Evolutionary conservation across 2,113 vertebrate species (phyloP).

Genomic region (Tupaia tana): DNA sequence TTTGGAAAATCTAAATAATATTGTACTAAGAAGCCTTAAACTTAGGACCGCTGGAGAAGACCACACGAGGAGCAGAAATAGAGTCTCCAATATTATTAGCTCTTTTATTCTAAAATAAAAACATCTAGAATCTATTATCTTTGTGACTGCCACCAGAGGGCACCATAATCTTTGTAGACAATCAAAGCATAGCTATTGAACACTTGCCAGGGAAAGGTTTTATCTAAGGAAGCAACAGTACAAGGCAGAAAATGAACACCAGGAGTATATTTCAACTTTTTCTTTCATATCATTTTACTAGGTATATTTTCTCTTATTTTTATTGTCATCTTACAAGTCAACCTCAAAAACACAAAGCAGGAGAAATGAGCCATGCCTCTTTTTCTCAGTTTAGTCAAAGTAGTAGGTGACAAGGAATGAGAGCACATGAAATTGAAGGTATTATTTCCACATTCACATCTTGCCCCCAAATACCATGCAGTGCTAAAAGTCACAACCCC

Average conservation of each 20-base stretch:
- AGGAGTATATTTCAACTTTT: not conserved
- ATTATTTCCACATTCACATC: not conserved
- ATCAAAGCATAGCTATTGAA: not conserved
- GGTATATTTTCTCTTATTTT: constrained; percentile 47
- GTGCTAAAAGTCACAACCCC: constrained; percentile 4
- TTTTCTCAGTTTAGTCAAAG: not conserved
- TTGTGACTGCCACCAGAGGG: constrained; percentile 67
- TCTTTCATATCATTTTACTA: constrained; percentile 48
- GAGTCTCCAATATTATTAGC: not conserved
- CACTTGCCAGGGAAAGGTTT: not conserved
- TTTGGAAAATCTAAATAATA: constrained; percentile 4
- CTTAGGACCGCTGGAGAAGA: not conserved
- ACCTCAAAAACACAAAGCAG: not conserved
- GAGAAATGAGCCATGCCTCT: constrained; percentile 49
- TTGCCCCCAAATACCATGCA: constrained; percentile 60
- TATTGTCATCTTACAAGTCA: constrained; percentile 62
- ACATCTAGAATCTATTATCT: not conserved
- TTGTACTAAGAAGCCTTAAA: not conserved
- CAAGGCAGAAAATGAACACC: constrained; percentile 38
- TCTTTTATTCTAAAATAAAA: constrained; percentile 18
- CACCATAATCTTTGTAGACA: constrained; percentile 50
- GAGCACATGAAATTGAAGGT: not conserved
- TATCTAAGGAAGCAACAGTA: not conserved
- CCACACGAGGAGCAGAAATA: not conserved
- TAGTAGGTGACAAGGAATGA: not conserved